Base-by-base conservation (phyloP, 2,888 invertebrate genomes). In the Aelia acuminata region DNA sequence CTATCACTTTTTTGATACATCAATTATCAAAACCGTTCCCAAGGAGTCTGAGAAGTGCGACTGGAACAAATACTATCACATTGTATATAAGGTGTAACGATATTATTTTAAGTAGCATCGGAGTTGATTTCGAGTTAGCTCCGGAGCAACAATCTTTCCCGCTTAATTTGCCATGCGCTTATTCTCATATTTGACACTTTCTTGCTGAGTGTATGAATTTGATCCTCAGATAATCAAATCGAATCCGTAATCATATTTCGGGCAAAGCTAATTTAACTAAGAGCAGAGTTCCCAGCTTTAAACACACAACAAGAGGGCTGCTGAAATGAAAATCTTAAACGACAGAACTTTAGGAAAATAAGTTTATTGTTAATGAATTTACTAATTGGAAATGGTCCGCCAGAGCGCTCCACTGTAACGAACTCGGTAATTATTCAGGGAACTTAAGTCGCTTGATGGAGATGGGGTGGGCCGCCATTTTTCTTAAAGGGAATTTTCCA, bases 291-390 rank as follows among this genome's bases (percentile, higher is more conserved):
- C 26, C 13, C 18, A 1, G 13, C 57, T 57, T 57, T 57, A 57
- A 57, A 26, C 57, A 57, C 26, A 57, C 57, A 53, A 53, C 53
- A 57, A 57, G 57, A 57, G 57, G 26, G 57, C 13, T 26, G 13
- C 26, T 57, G 57, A 57, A 57, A 57, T 57, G 57, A 57, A 57
- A 57, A 57, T 57, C 57, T 57, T 57, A 57, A 57, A 57, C 57
- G 57, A 57, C 57, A 57, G 57, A 26, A 57, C 26, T 26, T 57
- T 57, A 26, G 26, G 57, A 57, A 57, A 57, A 57, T 57, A 57
- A 57, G 57, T 57, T 57, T 57, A 57, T 57, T 57, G 57, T 57
- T 57, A 57, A 57, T 57, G 57, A 57, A 57, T 57, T 57, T 31
- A 57, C 57, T 57, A 57, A 57, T 57, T 57, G 57, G 57, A 57